Evolutionary conservation across 2,888 invertebrate genomes (phyloP), one percentile per base, ranked within the genome.

Genomic region (Rosalia funebris): DNA sequence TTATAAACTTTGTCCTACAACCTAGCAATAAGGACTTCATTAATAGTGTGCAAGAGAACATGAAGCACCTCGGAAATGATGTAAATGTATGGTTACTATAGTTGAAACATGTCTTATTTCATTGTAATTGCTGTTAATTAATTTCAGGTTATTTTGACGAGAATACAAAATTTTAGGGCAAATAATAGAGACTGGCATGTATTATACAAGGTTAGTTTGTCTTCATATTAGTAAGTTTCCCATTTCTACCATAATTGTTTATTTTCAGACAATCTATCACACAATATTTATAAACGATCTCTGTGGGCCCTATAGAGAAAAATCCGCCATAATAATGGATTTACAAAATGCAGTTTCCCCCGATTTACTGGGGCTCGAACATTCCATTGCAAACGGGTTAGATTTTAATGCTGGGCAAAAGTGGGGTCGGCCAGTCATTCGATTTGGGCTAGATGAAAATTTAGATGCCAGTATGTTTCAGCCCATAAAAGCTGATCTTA

Each of bases 381-480:
- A 88, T 54, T 88, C 89, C 54, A 89, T 93, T 78, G 87, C 88
- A 66, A 85, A 88, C 70, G 87, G 91, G n/a, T 84, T 92, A 60
- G 91, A 92, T 77, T 89, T 90, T 75, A 88, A 87, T 57, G 83
- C 85, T 31, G 82, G 82, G 15, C 55, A 57, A n/a, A 68, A 62
- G 57, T 41, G 86, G 69, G 87, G 87, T 31, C 87, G 90, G 72
- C 90, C 95, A 71, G 86, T 88, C 0, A 90, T 95, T 0, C 91
- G 90, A 70, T 80, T 86, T 16, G 92, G 91, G 47, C 86, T 95
- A 1, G 92, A 93, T 76, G 82, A 87, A 1, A 86, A 88, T 63
- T 82, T 95, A 41, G 95, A 95, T 78, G 86, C 87, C 74, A 89
- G 91, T 90, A 82, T 82, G 83, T 47, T 19, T 15, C n/a, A n/a